Evolutionary conservation across 2,113 vertebrate genomes (phyloP).

Genomic region (Capricornis sumatraensis): DNA sequence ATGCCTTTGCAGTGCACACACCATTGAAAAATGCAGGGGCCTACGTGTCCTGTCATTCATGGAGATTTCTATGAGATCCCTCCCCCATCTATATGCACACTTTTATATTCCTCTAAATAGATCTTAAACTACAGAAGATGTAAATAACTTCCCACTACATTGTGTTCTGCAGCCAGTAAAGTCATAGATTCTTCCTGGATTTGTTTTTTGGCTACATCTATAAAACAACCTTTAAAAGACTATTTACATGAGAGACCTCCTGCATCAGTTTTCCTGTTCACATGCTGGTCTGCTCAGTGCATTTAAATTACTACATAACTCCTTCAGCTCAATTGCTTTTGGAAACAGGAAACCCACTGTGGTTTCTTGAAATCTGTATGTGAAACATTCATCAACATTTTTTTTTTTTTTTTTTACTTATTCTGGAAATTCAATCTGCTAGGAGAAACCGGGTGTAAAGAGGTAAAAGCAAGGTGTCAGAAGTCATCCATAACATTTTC

Average conservation of each 20-base stretch:
- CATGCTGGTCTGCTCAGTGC: neutral
- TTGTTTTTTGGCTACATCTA: neutral
- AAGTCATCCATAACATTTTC: neutral
- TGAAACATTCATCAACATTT: neutral
- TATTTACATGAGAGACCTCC: neutral
- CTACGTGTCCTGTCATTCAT: neutral
- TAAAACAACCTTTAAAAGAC: neutral
- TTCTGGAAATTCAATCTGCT: neutral
- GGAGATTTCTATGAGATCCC: neutral
- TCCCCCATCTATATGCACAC: no score
- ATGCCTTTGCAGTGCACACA: no score
- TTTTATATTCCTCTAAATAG: neutral
- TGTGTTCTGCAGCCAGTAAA: neutral
- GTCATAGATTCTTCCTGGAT: neutral
- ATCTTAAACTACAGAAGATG: neutral
- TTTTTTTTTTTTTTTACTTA: neutral
- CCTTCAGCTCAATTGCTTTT: neutral
- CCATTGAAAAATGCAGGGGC: fast-evolving
- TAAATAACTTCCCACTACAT: neutral
- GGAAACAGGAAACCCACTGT: neutral
- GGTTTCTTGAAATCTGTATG: neutral
- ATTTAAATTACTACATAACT: neutral
- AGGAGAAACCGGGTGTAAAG: neutral
- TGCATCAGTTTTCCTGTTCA: neutral
- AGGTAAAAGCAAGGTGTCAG: neutral